These are phyloP conservation scores for Anorthoa munda DNA, from an alignment of 2,888 invertebrate genomes.

Conservation along the genomic window DNA sequence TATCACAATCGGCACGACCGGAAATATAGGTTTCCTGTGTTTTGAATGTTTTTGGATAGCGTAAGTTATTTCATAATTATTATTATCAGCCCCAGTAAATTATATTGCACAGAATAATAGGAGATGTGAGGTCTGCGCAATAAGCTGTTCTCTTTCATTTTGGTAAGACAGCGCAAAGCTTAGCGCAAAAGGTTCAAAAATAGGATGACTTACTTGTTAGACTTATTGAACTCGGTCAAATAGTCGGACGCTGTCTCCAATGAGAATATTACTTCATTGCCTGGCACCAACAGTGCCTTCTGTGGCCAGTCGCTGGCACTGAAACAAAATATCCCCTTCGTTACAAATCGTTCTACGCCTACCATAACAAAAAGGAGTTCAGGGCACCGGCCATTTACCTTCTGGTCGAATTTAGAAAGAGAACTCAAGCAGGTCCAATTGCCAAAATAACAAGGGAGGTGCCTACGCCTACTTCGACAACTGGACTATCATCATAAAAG, in stretches of 20 bases:
- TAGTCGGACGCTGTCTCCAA: slow-evolving; percentile 99
- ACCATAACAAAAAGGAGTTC: too few relatives aligned
- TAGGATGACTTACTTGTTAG: slow-evolving; percentile 74
- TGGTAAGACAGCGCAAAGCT: background rate
- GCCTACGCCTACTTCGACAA: background rate
- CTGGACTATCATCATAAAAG: background rate
- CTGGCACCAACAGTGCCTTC: slow-evolving; percentile 96
- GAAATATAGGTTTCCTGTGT: background rate
- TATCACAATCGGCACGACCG: background rate
- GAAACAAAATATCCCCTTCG: slow-evolving; percentile 52
- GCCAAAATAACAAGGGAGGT: too few relatives aligned
- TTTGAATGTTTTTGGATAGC: background rate
- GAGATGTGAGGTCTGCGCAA: background rate
- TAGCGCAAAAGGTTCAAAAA: too few relatives aligned
- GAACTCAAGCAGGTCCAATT: too few relatives aligned
- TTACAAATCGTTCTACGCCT: too few relatives aligned
- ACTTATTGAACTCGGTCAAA: slow-evolving; percentile 95
- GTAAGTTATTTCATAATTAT: background rate
- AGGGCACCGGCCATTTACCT: too few relatives aligned
- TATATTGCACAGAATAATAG: too few relatives aligned
- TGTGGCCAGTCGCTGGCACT: slow-evolving; percentile 95
- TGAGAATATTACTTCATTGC: slow-evolving; percentile 98
- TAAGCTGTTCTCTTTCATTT: background rate
- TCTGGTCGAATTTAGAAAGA: too few relatives aligned
- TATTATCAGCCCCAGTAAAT: too few relatives aligned